phyloP scores from a whole-genome alignment of 2,113 vertebrate species.

The Psittacara wagleri region DNA sequence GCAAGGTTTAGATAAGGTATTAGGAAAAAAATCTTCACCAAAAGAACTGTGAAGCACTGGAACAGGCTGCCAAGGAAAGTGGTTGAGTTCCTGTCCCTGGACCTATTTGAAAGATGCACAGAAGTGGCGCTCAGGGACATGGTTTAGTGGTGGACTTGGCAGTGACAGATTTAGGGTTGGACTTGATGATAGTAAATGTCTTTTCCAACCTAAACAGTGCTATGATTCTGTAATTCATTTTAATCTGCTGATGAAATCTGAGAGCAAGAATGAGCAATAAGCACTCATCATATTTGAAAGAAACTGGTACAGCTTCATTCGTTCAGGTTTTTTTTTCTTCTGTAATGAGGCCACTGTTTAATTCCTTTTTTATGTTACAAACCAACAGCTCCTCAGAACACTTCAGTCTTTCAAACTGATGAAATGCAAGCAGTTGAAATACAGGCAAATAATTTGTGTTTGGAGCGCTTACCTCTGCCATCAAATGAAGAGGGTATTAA shows the following conservation, averaged over 20 bases:
- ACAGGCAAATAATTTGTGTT: not conserved
- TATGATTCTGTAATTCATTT: not conserved
- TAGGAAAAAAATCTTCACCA: not conserved
- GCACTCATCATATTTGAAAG: not conserved
- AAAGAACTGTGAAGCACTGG: not conserved
- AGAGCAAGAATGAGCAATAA: not conserved
- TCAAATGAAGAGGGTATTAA: slow-evolving; percentile 20
- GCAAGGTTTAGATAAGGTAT: not conserved
- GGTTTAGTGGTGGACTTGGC: not conserved
- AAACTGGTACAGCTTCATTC: not conserved
- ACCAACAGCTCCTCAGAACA: not conserved
- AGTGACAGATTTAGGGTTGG: not conserved
- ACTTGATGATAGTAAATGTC: not conserved
- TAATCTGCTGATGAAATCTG: not conserved
- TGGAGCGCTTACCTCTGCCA: slow-evolving; percentile 57
- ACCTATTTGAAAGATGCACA: not conserved
- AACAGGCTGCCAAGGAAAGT: not conserved
- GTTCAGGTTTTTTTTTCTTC: accelerated
- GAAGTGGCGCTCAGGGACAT: not conserved
- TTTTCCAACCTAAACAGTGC: not conserved
- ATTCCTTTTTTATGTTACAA: not conserved
- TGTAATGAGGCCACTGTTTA: not conserved
- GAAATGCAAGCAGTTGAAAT: not conserved
- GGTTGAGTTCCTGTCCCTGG: not conserved
- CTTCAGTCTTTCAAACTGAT: not conserved